Evolutionary conservation across 2,888 invertebrate species (phyloP), one percentile per base, ranked within the genome.

Genomic region (Drosophila yooni): DNA sequence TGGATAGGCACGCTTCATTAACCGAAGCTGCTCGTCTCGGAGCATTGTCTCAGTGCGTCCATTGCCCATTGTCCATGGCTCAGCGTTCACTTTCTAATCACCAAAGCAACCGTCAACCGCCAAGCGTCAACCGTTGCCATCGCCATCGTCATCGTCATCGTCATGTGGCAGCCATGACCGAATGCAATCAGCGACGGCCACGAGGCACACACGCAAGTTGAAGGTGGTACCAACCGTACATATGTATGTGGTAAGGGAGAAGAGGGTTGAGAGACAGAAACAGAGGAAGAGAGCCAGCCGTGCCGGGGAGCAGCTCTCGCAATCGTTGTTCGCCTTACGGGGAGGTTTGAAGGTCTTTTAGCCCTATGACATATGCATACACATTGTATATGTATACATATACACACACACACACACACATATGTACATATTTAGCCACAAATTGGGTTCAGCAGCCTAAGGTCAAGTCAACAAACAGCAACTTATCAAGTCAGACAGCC

Each of bases 61-160:
- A 13, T 38, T 54, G 34, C 63, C 38, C 50, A 50, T 50, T 27
- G 50, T 27, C 36, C 64, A 57, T 31, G 40, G 63, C 57, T 21
- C 70, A 72, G 69, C 83, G 75, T 88, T 85, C 85, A 89, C 87
- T 88, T 88, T 88, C 87, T 88, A 87, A 87, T 87, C 84, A 84
- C 80, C 73, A 71, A 71, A 66, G 46, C 43, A 43, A 43, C 43
- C 43, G 43, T 43, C 43, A 70, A 67, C 52, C 63, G 48, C 13
- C 56, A 36, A 58, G 46, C 54, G 53, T 48, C 59, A 34, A 21
- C 50, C 50, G 36, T 65, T 31, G 51, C 38, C 54, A 25, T 29
- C 33, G 29, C 6, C 51, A 46, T 52, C 51, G 11, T 21, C 46
- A n/a, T 33, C 62, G 21, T 21, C 46, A 46, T 25, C 43, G 43